Base-by-base conservation (phyloP, 2,797 vertebrate species). In the Pangasius larnaudii region DNA sequence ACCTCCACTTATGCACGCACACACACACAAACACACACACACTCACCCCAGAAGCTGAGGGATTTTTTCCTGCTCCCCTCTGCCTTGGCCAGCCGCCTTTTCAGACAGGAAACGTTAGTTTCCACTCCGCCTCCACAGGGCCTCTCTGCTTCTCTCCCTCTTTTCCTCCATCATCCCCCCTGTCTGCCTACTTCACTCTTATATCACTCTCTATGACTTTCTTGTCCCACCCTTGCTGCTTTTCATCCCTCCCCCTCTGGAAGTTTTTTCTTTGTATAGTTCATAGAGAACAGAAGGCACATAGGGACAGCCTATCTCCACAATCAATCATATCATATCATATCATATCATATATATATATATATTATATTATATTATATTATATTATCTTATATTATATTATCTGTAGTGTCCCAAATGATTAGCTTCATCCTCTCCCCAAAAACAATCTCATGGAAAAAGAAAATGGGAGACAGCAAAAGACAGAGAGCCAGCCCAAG, bases 61-160 rank as follows among this genome's bases (percentile, higher is more conserved):
- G 87, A 89, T 80, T 91, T 92, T 89, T 67, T 87, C 85, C 90
- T 88, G 90, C 92, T 81, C 90, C 91, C 92, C 91, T 94, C 91
- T 89, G 93, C 89, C 91, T 93, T 85, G 91, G 93, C 93, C 93
- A 92, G 91, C 93, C 90, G 88, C 93, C 94, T 95, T 93, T 94
- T 95, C 92, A 95, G 93, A 96, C 95, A 96, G 96, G 95, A 96
- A 96, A 95, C 95, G 95, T 96, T 94, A 96, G 92, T 96, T 96
- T 96, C 95, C 95, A 96, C 94, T 95, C 92, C 91, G 92, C 93
- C 92, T 94, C 89, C 89, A 93, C 84, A 86, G 90, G 92, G 93
- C 94, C 94, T 92, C 88, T 85, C 87, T 88, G 67, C 18, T 80
- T 79, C 69, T 61, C 56, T 86, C 82, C 49, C 36, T 83, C 24